These are phyloP conservation scores for Chrosomus eos DNA, from an alignment of 2,797 vertebrate species.

Conservation along the genomic window DNA sequence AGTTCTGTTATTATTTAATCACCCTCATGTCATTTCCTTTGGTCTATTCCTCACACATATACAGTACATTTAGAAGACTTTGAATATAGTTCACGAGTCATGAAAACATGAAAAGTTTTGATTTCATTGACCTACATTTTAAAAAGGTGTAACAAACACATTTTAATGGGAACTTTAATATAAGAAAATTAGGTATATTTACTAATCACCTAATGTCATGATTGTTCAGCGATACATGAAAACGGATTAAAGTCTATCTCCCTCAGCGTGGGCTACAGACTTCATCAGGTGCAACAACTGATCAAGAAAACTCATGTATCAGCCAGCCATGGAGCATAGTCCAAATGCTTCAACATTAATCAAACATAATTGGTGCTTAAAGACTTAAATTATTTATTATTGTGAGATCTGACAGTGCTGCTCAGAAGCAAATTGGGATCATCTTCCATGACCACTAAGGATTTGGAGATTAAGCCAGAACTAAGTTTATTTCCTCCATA, in stretches of 20 bases:
- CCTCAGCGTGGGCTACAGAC: slow-evolving; percentile 50
- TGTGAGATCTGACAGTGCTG: slow-evolving; percentile 84
- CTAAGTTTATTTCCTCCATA: slow-evolving; percentile 86
- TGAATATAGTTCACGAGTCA: not conserved
- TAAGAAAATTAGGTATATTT: slow-evolving; percentile 48
- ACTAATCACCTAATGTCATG: slow-evolving; percentile 57
- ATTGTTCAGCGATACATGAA: slow-evolving; percentile 55
- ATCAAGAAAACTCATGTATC: slow-evolving; percentile 69
- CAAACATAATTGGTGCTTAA: slow-evolving; percentile 84
- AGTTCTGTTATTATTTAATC: not conserved
- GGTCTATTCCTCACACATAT: not conserved
- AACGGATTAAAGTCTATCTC: slow-evolving; percentile 57
- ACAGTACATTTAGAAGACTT: not conserved
- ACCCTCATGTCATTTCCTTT: not conserved
- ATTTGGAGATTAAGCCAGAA: slow-evolving; percentile 87
- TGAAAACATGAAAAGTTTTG: not conserved
- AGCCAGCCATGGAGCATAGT: slow-evolving; percentile 71
- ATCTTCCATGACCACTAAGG: slow-evolving; percentile 88
- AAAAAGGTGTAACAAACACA: slow-evolving; percentile 38
- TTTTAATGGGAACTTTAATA: slow-evolving; percentile 35
- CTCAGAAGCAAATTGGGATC: slow-evolving; percentile 87
- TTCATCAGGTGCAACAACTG: slow-evolving; percentile 72
- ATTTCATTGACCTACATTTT: slow-evolving; percentile 52
- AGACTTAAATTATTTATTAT: slow-evolving; percentile 87
- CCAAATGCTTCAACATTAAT: slow-evolving; percentile 81